Conservation (phyloP, 2,888 invertebrate genomes). For the Apodemia mormo region DNA sequence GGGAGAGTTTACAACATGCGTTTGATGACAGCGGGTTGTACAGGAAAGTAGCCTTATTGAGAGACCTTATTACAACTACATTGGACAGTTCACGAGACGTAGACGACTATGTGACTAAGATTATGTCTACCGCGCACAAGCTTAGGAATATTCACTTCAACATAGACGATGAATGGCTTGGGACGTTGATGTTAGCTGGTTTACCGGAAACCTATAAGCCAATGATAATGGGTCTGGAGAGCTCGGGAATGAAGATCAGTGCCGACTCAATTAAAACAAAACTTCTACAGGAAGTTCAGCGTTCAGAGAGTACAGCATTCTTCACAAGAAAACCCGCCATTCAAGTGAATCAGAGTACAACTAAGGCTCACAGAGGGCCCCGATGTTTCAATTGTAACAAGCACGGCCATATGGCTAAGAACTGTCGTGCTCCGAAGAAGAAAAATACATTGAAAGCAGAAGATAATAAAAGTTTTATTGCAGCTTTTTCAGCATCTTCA, state of each 20-base stretch:
- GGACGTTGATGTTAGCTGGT: conserved; percentile 32
- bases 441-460: not conserved
- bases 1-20: conserved; percentile 24
- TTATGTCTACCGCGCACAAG: conserved; percentile 34
- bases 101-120: conserved; percentile 30
- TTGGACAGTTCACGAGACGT: conserved; percentile 4
- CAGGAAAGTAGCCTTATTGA: conserved; percentile 27
- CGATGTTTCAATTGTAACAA: conserved; percentile 31
- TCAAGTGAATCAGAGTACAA: not conserved
- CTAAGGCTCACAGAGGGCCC: conserved; percentile 21
- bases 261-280: conserved; percentile 22
- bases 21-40: conserved; percentile 30
- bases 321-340: conserved; percentile 21
- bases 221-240: conserved; percentile 38
- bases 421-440: conserved; percentile 23
- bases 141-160: conserved; percentile 34
- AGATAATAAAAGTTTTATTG: conserved; percentile 23
- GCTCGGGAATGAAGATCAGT: conserved; percentile 30
- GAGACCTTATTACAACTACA: conserved; percentile 16
- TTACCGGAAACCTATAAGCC: conserved; percentile 35
- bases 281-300: conserved; percentile 32
- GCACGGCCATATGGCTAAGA: conserved; percentile 26
- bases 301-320: conserved; percentile 24
- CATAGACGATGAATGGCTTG: conserved; percentile 36
- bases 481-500: conserved; percentile 30